Percentiles rank a stretch among this genome's conserved stretches.
Conservation (phyloP, 2,797 vertebrate genomes). For the Centroberyx gerrardi region DNA sequence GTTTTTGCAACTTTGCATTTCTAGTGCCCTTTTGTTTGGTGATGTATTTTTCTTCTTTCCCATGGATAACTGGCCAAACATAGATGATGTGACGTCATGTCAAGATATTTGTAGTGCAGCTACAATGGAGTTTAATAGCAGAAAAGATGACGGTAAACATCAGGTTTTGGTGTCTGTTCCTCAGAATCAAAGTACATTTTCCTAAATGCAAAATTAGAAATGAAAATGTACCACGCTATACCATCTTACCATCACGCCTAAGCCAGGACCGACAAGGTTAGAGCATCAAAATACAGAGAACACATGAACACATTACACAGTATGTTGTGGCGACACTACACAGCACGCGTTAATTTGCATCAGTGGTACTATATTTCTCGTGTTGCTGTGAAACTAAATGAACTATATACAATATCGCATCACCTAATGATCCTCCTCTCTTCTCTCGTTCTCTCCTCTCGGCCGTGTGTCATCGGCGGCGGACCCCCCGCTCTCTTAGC, state of each 20-base stretch:
- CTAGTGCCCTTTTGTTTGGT: too few species aligned
- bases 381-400: slow-evolving; percentile 32
- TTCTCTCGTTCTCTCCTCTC: slow-evolving; percentile 35
- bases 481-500: slow-evolving; percentile 58
- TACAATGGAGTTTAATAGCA: too few species aligned
- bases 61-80: too few species aligned
- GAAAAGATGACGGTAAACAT: too few species aligned
- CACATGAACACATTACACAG: slow-evolving; percentile 27
- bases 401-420: slow-evolving; percentile 26
- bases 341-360: slow-evolving; percentile 8
- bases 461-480: slow-evolving; percentile 49
- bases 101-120: too few species aligned
- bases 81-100: too few species aligned
- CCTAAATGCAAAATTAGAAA: slow-evolving; percentile 57
- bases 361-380: slow-evolving; percentile 14
- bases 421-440: slow-evolving; percentile 28
- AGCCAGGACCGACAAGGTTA: slow-evolving; percentile 27
- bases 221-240: slow-evolving; percentile 31
- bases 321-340: background rate
- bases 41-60: background rate
- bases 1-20: too few species aligned
- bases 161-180: too few species aligned
- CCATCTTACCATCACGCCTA: slow-evolving; percentile 29
- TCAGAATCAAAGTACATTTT: too few species aligned
- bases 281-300: slow-evolving; percentile 20